Base-by-base conservation (phyloP, 2,113 vertebrate genomes). In the Chaetodon auriga region DNA sequence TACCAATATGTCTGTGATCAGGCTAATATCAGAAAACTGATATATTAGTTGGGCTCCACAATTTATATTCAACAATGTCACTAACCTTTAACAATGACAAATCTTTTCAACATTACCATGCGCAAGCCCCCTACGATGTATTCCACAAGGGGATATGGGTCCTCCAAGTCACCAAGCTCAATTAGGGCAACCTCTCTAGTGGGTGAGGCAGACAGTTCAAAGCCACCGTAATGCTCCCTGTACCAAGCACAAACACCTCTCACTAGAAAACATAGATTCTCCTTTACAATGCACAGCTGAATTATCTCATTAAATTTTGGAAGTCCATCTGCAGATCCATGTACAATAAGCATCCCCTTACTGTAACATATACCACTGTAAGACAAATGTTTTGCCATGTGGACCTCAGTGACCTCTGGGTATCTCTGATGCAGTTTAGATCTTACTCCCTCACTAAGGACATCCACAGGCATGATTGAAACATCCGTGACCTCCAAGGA, bases 141-240 rank as follows among this genome's bases (percentile, higher is more conserved):
- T 1, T 80, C 76, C 38, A 64, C 55, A 83, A 89, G 70, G 38
- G 75, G 65, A 82, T 80, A 80, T n/a, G 70, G 75, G 70, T 90
- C 82, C 0, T 41, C 49, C 62, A 89, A 87, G 48, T 89, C 25
- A 58, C 18, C 75, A 82, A 88, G 66, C 61, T 86, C 74, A 88
- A 82, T 80, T 38, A 88, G 30, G 78, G 45, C 86, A 86, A 82
- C 61, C 81, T 90, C 81, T 76, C 12, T 61, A 63, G 54, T 86
- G 54, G 77, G 23, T 54, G 64, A 61, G 12, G 63, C 46, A 38
- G 46, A n/a, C 19, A 62, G 16, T 9, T 88, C 80, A 83, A 90
- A 90, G 2, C 43, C 82, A 25, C 80, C 6, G 46, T 35, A 86
- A 78, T 86, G 77, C 63, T 89, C 81, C 58, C 81, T 84, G 11